These are phyloP conservation scores for Agrochola litura DNA, from an alignment of 2,888 invertebrate species.

Conservation along the genomic window DNA sequence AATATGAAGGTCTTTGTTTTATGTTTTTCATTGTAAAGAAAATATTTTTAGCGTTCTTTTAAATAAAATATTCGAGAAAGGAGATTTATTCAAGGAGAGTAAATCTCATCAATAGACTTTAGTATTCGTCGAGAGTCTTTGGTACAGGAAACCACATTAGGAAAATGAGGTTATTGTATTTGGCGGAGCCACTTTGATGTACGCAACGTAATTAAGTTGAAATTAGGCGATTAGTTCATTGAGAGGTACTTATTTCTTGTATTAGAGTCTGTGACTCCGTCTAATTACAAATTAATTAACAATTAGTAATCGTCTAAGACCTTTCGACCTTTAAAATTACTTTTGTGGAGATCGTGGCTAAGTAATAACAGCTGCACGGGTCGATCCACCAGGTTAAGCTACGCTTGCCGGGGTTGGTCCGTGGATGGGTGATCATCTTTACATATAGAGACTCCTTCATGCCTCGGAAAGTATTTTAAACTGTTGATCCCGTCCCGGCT, in stretches of 20 bases:
- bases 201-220: constrained; percentile 30
- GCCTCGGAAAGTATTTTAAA: too few species aligned
- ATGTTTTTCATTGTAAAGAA: constrained; percentile 42
- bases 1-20: constrained; percentile 63
- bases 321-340: too few species aligned
- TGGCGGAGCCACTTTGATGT: constrained; percentile 40
- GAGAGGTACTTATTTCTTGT: constrained; percentile 20
- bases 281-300: constrained; percentile 22
- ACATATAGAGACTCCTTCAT: too few species aligned
- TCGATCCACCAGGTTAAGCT: too few species aligned
- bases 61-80: constrained; percentile 36
- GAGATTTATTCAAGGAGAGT: constrained; percentile 13
- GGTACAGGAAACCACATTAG: constrained; percentile 48
- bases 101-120: constrained; percentile 50
- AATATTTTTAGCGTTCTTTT: constrained; percentile 46
- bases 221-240: constrained; percentile 27
- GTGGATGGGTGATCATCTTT: too few species aligned
- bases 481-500: too few species aligned
- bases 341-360: too few species aligned
- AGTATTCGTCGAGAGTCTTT: constrained; percentile 33
- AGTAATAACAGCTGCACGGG: too few species aligned
- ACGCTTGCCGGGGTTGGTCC: too few species aligned
- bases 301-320: constrained; percentile 3
- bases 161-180: constrained; percentile 54
- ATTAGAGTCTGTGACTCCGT: not conserved